Base-by-base conservation (phyloP, 2,113 vertebrate species). In the Otocyon megalotis region DNA sequence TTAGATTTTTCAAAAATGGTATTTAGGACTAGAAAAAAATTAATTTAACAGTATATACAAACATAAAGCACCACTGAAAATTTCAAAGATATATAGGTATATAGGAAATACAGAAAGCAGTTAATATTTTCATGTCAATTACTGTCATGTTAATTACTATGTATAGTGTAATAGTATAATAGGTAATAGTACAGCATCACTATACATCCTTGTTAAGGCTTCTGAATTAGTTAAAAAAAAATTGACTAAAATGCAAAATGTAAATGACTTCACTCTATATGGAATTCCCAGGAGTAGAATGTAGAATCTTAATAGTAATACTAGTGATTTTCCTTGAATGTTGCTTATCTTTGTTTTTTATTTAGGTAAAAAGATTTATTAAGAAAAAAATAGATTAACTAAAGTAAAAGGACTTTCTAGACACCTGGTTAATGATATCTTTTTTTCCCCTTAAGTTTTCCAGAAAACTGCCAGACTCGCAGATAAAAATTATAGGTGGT, bases 91-190 rank as follows among this genome's bases (percentile, higher is more conserved):
- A 67, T 22, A 67, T 48, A 30, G 1, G 67, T 58, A 56, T 81
- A 14, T n/a, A 92, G 35, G 5, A 87, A 94, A 82, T 76, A 67
- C 0, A 88, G 16, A 82, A 76, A 88, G 76, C 74, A n/a, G n/a
- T 94, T 65, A 81, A 10, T 60, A 91, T 82, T 85, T 79, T 80
- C 76, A 65, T 88, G 54, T 74, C 76, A 95, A 71, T 67, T 72
- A 63, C 28, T 92, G 9, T 88, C 62, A 65, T 82, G 32, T 79
- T 69, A 91, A 67, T 84, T 85, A 35, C 35, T 80, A 26, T 32
- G 17, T 48, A 48, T n/a, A 43, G n/a, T 83, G 22, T 90, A 69
- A 32, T 69, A 67, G 37, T 26, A 35, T 30, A 35, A 81, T 63
- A 37, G 30, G 17, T 60, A 91, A 60, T 14, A 20, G 30, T 62